Conservation (phyloP, 2,888 invertebrate genomes). For the Phania funesta region DNA sequence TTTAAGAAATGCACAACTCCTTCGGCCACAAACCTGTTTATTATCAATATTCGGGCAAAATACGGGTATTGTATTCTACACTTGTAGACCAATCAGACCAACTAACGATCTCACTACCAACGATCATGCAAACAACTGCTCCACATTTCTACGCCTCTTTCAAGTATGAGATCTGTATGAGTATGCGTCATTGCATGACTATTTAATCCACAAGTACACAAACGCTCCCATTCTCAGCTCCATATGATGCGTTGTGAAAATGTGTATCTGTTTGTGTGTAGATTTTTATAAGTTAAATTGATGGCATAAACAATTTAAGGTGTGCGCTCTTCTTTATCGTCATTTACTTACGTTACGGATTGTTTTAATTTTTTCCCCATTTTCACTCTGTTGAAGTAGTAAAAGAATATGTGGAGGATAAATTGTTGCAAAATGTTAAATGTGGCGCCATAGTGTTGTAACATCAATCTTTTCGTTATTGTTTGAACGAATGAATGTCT, state of each 20-base stretch:
- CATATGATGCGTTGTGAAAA: not conserved
- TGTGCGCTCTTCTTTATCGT: slow-evolving; percentile 47
- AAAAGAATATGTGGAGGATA: slow-evolving; percentile 16
- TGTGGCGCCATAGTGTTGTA: slow-evolving; percentile 68
- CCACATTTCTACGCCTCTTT: slow-evolving; percentile 51
- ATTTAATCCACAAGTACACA: slow-evolving; percentile 55
- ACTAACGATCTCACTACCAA: slow-evolving; percentile 22
- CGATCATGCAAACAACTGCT: slow-evolving; percentile 19
- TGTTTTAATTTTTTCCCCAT: not conserved
- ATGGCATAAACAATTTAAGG: slow-evolving; percentile 67
- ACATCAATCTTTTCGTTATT: slow-evolving; percentile 61
- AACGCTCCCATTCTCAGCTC: not conserved
- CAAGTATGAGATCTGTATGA: slow-evolving; percentile 10
- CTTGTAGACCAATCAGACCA: slow-evolving; percentile 41
- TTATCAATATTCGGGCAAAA: not conserved
- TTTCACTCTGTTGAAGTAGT: slow-evolving; percentile 6
- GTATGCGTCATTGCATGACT: slow-evolving; percentile 36
- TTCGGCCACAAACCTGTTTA: too few relatives aligned
- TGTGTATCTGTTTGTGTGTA: slow-evolving; percentile 12
- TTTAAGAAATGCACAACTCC: too few relatives aligned
- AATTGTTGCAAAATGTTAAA: slow-evolving; percentile 66
- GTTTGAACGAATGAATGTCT: slow-evolving; percentile 33
- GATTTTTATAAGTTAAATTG: slow-evolving; percentile 71
- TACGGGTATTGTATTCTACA: slow-evolving; percentile 50
- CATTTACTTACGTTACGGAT: slow-evolving; percentile 41